These are phyloP conservation scores for Glossophaga mutica DNA, from an alignment of 2,797 vertebrate genomes.

Conservation along the genomic window DNA sequence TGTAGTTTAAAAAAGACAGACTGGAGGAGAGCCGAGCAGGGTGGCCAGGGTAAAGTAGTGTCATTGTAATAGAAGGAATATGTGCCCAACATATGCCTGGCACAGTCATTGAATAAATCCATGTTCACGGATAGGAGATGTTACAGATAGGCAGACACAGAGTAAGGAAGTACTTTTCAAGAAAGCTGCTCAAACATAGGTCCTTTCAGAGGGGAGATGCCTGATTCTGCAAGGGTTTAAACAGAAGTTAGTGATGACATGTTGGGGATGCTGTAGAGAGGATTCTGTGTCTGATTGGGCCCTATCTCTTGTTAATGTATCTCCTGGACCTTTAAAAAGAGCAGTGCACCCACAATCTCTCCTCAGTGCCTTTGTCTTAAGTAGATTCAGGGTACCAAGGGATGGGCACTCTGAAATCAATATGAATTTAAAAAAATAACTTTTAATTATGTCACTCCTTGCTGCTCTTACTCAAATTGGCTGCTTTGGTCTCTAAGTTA, in stretches of 20 bases:
- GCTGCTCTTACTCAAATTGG: neutral
- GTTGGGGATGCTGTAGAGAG: neutral
- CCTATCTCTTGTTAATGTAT: neutral
- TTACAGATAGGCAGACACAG: neutral
- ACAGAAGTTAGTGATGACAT: neutral
- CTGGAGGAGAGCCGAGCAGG: neutral
- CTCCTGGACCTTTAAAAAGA: neutral
- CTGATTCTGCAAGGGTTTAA: neutral
- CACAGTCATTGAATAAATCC: neutral
- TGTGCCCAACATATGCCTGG: rapidly evolving
- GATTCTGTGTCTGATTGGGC: neutral
- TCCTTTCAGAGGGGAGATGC: neutral
- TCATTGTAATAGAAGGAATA: neutral
- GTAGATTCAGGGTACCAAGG: neutral
- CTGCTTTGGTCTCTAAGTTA: neutral
- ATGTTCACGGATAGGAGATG: neutral
- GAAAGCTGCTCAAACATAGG: neutral
- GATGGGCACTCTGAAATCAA: neutral
- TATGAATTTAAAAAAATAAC: neutral
- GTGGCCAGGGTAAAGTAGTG: neutral
- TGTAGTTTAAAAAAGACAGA: neutral
- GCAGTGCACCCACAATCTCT: neutral
- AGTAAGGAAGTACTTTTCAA: neutral
- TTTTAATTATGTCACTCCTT: neutral
- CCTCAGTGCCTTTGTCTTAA: neutral